A percentile compares a stretch with the other conserved stretches of the same genome.
These are phyloP conservation scores for Cephalotes varians DNA, from an alignment of 2,888 invertebrate species.

Conservation along the genomic window DNA sequence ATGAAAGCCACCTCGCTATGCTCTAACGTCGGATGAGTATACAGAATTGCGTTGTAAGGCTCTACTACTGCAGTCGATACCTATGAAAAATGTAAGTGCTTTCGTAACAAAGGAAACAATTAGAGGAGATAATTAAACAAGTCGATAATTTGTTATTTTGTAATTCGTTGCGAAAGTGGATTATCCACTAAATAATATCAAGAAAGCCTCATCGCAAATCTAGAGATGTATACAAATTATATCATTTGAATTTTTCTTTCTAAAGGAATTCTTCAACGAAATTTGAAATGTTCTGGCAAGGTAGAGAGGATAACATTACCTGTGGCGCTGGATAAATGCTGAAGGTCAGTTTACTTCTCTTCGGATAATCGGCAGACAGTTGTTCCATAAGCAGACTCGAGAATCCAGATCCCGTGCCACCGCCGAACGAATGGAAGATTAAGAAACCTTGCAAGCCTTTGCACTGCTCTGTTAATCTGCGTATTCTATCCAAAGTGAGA, in stretches of 20 bases:
- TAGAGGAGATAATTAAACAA: slow-evolving; percentile 35
- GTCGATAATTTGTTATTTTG: slow-evolving; percentile 3
- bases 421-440: slow-evolving; percentile 97
- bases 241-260: not conserved
- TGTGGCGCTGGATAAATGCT: slow-evolving; percentile 98
- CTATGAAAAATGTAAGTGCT: slow-evolving; percentile 72
- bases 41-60: slow-evolving; percentile 83
- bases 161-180: not conserved
- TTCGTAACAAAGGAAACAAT: not conserved
- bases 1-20: slow-evolving; percentile 84
- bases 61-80: slow-evolving; percentile 84
- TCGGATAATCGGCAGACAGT: slow-evolving; percentile 96
- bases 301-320: slow-evolving; percentile 85
- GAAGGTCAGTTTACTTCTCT: slow-evolving; percentile 97
- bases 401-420: slow-evolving; percentile 96
- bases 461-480: slow-evolving; percentile 94
- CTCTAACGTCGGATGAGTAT: slow-evolving; percentile 83
- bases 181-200: not conserved
- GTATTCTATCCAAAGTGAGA: slow-evolving; percentile 92
- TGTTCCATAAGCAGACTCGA: slow-evolving; percentile 97
- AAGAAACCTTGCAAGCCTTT: slow-evolving; percentile 95
- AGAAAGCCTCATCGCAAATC: not conserved
- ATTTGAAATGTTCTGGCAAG: not conserved
- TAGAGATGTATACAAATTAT: not conserved
- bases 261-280: not conserved